These are phyloP conservation scores for Limnephilus lunatus DNA, from an alignment of 2,888 invertebrate species.

Conservation along the genomic window DNA sequence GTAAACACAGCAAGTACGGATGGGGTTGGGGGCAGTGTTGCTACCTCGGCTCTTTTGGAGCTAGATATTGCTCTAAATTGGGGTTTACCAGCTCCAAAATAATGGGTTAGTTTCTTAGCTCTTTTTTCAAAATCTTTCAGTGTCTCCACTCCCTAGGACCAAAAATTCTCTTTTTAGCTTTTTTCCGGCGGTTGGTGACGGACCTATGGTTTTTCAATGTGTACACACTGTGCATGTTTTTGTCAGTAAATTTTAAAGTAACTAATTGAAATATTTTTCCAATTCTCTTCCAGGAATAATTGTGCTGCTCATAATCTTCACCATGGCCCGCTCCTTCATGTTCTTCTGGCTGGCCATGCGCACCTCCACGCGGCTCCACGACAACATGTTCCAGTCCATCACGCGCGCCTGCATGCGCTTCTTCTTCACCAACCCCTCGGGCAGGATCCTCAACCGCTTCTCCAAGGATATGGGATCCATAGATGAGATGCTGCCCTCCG, in stretches of 20 bases:
- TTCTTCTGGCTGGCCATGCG: slow-evolving; percentile 83
- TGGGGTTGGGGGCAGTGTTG: too few relatives aligned
- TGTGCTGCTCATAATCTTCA: slow-evolving; percentile 74
- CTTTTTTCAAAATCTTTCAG: too few relatives aligned
- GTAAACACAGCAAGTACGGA: too few relatives aligned
- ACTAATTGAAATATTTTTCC: not conserved
- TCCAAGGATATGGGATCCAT: slow-evolving; percentile 91
- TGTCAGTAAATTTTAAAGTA: not conserved
- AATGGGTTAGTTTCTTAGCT: too few relatives aligned
- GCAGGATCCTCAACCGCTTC: slow-evolving; percentile 90
- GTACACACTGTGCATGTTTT: too few relatives aligned
- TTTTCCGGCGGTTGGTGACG: too few relatives aligned
- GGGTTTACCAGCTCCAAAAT: too few relatives aligned
- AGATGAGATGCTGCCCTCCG: slow-evolving; percentile 80
- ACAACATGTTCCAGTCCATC: slow-evolving; percentile 89
- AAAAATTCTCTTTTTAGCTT: too few relatives aligned
- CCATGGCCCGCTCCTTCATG: slow-evolving; percentile 76
- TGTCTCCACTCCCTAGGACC: too few relatives aligned
- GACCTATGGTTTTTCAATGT: too few relatives aligned
- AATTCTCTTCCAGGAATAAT: slow-evolving; percentile 74
- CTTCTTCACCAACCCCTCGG: slow-evolving; percentile 92
- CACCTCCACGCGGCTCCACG: slow-evolving; percentile 88
- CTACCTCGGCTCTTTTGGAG: too few relatives aligned
- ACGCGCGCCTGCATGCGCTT: slow-evolving; percentile 90
- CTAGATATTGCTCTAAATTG: too few relatives aligned